Conservation (phyloP, 2,113 vertebrate species). For the Connochaetes taurinus region DNA sequence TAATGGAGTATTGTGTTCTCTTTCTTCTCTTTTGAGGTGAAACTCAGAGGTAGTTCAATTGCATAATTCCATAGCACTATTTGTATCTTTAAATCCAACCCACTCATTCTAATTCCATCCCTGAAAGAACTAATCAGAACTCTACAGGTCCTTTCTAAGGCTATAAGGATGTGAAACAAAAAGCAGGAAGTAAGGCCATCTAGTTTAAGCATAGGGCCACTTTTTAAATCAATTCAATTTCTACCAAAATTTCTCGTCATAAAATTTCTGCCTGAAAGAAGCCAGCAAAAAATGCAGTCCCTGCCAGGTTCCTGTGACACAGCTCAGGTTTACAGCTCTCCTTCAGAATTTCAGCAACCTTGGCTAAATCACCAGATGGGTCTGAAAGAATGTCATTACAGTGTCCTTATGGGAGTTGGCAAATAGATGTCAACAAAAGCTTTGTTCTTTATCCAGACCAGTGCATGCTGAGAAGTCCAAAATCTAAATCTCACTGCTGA, state of each 20-base stretch:
- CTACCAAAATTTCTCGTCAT: constrained; percentile 30
- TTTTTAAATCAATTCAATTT: constrained; percentile 56
- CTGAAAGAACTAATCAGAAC: constrained; percentile 20
- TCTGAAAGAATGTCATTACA: constrained; percentile 50
- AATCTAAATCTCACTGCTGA: neutral
- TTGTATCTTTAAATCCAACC: neutral
- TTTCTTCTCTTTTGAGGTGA: neutral
- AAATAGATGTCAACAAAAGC: constrained; percentile 44
- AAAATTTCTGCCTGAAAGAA: constrained; percentile 45
- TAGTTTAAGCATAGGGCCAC: constrained; percentile 44
- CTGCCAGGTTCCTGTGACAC: constrained; percentile 45
- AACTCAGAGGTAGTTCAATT: neutral
- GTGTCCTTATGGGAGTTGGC: constrained; percentile 40
- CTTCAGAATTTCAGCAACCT: constrained; percentile 57
- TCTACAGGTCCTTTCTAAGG: constrained; percentile 17
- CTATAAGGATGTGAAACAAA: constrained; percentile 17
- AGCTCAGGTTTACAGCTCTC: constrained; percentile 40
- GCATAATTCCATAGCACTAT: neutral
- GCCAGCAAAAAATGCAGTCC: constrained; percentile 4
- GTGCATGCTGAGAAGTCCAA: neutral
- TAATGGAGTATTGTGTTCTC: neutral
- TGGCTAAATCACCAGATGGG: constrained; percentile 48
- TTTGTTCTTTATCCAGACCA: constrained; percentile 50
- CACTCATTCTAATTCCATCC: neutral
- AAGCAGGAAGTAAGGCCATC: constrained; percentile 2